Conservation (phyloP, 1,140 invertebrate species). For the Ladona fulva region DNA sequence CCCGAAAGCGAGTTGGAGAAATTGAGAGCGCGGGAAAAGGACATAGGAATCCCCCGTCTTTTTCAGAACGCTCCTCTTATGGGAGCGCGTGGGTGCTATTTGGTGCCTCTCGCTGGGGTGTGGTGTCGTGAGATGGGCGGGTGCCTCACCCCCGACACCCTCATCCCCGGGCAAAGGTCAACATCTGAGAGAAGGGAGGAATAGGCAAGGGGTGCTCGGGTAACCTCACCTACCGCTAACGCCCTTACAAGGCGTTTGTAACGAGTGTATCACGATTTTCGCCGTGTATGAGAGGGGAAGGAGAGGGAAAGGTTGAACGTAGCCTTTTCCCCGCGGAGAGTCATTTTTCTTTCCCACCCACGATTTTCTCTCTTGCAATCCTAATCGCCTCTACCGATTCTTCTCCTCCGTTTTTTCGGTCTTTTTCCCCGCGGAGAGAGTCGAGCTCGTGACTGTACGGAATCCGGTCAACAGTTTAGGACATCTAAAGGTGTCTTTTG, state of each 20-base stretch:
- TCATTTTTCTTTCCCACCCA: neutral
- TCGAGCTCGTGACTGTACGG: no score
- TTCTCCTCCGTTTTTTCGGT: neutral
- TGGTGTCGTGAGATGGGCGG: neutral
- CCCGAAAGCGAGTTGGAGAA: no score
- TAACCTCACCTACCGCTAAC: neutral
- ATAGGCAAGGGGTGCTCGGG: neutral
- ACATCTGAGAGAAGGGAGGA: neutral
- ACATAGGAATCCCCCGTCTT: no score
- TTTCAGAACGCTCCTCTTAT: no score
- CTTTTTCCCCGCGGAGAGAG: no score
- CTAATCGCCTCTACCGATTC: neutral
- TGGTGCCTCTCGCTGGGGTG: neutral
- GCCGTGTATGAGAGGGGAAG: neutral
- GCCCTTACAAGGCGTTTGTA: neutral
- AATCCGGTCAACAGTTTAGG: no score
- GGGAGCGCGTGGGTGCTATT: no score
- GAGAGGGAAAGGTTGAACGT: neutral
- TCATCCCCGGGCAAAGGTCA: neutral
- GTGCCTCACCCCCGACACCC: neutral
- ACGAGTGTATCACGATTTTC: neutral
- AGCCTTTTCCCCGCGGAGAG: neutral
- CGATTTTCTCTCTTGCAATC: neutral
- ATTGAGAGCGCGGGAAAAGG: no score
- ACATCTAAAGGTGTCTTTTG: no score